Evolutionary conservation across 2,113 vertebrate genomes (phyloP).

Genomic region (Rhipidura dahli): DNA sequence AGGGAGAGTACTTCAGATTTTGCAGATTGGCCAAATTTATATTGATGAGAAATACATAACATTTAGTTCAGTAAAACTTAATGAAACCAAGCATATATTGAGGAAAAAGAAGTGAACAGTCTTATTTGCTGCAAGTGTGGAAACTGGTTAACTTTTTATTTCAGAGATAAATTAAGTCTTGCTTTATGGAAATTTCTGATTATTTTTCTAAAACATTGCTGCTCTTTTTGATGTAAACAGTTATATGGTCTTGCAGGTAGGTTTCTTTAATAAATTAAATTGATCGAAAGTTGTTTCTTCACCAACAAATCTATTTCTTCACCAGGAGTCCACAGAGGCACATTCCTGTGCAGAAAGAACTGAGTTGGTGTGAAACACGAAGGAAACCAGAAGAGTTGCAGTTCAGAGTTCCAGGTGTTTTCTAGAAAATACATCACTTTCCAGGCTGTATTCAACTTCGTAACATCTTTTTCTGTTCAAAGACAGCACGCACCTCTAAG

Average conservation of each 20-base stretch:
- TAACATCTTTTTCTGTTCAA: not conserved
- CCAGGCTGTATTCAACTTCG: not conserved
- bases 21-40: conserved; percentile 43
- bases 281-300: not conserved
- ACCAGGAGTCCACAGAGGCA: not conserved
- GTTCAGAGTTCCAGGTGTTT: not conserved
- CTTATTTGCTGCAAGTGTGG: not conserved
- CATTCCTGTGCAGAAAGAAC: not conserved
- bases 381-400: not conserved
- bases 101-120: not conserved
- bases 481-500: not conserved
- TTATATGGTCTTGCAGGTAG: not conserved
- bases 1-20: conserved; percentile 44
- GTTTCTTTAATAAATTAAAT: not conserved
- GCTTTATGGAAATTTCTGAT: not conserved
- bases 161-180: not conserved
- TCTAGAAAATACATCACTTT: not conserved
- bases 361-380: not conserved
- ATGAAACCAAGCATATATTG: conserved; percentile 32
- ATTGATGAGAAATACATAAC: conserved; percentile 22
- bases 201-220: not conserved
- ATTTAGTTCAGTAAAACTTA: conserved; percentile 45
- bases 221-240: not conserved
- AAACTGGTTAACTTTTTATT: conserved; percentile 7
- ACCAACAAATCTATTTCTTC: not conserved